phyloP scores from a whole-genome alignment of 37 sponge, comb jelly and placozoan genomes.

The Crambe crambe region DNA sequence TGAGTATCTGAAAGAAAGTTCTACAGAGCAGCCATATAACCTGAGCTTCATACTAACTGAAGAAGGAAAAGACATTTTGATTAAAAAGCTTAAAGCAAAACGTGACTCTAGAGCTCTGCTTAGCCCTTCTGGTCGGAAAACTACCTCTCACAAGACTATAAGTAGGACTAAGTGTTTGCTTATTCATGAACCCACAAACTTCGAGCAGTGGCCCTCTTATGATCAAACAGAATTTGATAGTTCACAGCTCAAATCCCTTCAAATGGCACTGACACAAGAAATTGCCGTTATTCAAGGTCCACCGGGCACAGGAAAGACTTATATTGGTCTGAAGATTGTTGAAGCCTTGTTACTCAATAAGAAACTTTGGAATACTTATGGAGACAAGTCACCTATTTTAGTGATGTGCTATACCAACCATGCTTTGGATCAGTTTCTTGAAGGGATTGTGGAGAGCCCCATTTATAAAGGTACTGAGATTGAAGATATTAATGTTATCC shows the following conservation, averaged over 20 bases:
- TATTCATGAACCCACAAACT: no score
- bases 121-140: no score
- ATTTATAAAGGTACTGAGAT: not conserved
- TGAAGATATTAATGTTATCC: slow-evolving; percentile 36
- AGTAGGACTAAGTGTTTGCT: no score
- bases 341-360: slow-evolving; percentile 63
- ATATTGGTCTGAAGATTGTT: slow-evolving; percentile 85
- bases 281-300: slow-evolving; percentile 96
- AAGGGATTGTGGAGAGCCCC: slow-evolving; percentile 38
- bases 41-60: not conserved
- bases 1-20: slow-evolving; percentile 1
- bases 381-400: slow-evolving; percentile 67
- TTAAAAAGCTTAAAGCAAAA: not conserved
- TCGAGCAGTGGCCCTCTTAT: slow-evolving; percentile 37
- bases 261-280: slow-evolving; percentile 75
- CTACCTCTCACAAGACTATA: no score
- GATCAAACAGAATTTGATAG: slow-evolving; percentile 47
- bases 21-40: not conserved
- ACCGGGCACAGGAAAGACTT: slow-evolving; percentile 98
- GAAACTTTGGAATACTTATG: slow-evolving; percentile 44
- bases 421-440: slow-evolving; percentile 95
- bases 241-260: slow-evolving; percentile 77
- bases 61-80: not conserved
- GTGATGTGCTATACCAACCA: slow-evolving; percentile 94
- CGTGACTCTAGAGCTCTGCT: not conserved